phyloP scores from a whole-genome alignment of 2,113 vertebrate species.

The Anser cygnoides region DNA sequence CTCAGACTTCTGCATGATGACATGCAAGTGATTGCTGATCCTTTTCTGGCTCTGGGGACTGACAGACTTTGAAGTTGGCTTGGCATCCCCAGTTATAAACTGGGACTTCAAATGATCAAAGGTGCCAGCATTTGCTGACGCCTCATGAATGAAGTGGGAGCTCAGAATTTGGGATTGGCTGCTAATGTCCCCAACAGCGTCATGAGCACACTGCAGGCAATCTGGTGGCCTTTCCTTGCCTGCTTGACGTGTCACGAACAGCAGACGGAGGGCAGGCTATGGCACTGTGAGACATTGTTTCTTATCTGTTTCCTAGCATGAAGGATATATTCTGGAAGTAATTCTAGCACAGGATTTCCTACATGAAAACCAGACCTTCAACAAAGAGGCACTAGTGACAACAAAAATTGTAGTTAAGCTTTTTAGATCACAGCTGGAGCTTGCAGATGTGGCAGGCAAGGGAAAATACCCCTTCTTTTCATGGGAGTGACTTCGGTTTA shows the following conservation, averaged over 20 bases:
- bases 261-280: background rate
- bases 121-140: constrained; percentile 36
- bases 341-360: constrained; percentile 20
- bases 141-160: constrained; percentile 6
- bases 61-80: constrained; percentile 55
- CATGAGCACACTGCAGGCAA: constrained; percentile 2
- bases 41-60: constrained; percentile 47
- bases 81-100: constrained; percentile 33
- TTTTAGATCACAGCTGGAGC: constrained; percentile 38
- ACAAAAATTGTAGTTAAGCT: background rate
- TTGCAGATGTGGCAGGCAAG: background rate
- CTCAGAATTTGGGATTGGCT: constrained; percentile 5
- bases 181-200: constrained; percentile 5
- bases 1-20: constrained; percentile 22
- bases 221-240: constrained; percentile 26
- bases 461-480: background rate
- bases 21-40: constrained; percentile 54
- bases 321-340: background rate
- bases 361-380: background rate
- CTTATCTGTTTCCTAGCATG: background rate
- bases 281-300: background rate
- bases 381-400: constrained; percentile 16
- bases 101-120: constrained; percentile 50
- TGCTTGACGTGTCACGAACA: background rate
- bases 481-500: background rate